These are phyloP conservation scores for Automeris io DNA, from an alignment of 2,888 invertebrate genomes.

Conservation along the genomic window DNA sequence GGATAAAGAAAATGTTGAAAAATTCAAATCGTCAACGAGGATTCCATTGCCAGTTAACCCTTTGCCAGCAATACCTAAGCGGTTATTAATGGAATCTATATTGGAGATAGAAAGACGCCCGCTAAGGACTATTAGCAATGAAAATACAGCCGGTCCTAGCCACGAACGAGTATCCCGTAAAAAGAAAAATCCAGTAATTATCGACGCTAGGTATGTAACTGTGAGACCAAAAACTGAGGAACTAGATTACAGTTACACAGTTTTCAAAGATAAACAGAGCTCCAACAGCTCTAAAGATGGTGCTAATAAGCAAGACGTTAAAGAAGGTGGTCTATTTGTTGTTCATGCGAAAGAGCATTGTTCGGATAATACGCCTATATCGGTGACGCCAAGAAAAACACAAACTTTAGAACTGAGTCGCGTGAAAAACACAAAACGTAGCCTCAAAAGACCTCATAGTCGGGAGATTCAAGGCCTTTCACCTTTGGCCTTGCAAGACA, in stretches of 20 bases:
- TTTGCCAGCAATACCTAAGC: slow-evolving; percentile 41
- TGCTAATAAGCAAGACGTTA: slow-evolving; percentile 10
- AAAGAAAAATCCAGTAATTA: slow-evolving; percentile 14
- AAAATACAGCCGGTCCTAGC: slow-evolving; percentile 11
- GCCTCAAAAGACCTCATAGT: slow-evolving; percentile 58
- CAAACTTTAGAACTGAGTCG: slow-evolving; percentile 29
- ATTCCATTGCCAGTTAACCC: slow-evolving; percentile 49
- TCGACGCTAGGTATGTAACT: slow-evolving; percentile 41
- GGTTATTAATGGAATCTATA: slow-evolving; percentile 25
- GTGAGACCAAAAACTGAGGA: slow-evolving; percentile 28
- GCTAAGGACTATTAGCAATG: slow-evolving; percentile 33
- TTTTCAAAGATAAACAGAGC: slow-evolving; percentile 32
- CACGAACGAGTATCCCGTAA: slow-evolving; percentile 14
- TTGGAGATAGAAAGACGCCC: slow-evolving; percentile 27
- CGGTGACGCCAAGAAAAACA: slow-evolving; percentile 34
- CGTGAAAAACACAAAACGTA: slow-evolving; percentile 54
- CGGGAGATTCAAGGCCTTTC: slow-evolving; percentile 52
- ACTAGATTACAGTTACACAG: slow-evolving; percentile 36
- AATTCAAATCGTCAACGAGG: slow-evolving; percentile 26
- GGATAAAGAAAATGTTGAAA: slow-evolving; percentile 43
- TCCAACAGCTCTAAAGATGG: slow-evolving; percentile 34
- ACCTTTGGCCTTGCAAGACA: slow-evolving; percentile 25
- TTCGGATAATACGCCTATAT: slow-evolving; percentile 17
- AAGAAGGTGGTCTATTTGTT: slow-evolving; percentile 13
- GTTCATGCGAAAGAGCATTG: slow-evolving; percentile 20